Evolutionary conservation across 2,113 vertebrate genomes (phyloP).

Genomic region (cat (Felis catus)): DNA sequence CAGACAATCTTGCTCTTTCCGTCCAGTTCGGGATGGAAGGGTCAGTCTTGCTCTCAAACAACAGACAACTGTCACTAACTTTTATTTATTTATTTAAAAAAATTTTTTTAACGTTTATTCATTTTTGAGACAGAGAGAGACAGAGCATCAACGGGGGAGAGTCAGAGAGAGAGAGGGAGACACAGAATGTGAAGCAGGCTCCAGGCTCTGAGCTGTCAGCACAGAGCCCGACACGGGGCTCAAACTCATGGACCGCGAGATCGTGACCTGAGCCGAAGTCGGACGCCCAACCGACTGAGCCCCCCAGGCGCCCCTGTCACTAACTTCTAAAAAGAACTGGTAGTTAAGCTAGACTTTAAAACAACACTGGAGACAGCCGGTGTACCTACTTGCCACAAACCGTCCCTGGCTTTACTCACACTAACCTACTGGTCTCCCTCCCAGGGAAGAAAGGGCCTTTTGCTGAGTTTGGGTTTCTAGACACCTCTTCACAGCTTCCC

Average conservation of each 20-base stretch:
- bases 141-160: too few relatives aligned
- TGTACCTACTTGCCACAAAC: background rate
- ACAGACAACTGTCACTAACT: background rate
- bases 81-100: background rate
- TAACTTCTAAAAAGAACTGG: background rate
- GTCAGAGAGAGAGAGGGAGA: too few relatives aligned
- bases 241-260: rapidly evolving
- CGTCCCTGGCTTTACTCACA: background rate
- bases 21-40: background rate
- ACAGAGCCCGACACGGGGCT: too few relatives aligned
- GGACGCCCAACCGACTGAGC: too few relatives aligned
- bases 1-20: background rate
- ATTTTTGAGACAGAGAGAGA: too few relatives aligned
- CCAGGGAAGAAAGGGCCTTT: background rate
- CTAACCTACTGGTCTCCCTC: background rate
- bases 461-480: background rate
- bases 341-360: background rate
- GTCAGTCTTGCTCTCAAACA: background rate
- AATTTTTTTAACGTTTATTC: too few relatives aligned
- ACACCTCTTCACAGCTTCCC: background rate
- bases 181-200: too few relatives aligned
- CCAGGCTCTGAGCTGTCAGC: too few relatives aligned
- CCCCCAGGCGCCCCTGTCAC: background rate
- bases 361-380: background rate
- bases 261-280: too few relatives aligned